Base-by-base conservation (phyloP, 2,113 vertebrate species). In the Centropristis striata region DNA sequence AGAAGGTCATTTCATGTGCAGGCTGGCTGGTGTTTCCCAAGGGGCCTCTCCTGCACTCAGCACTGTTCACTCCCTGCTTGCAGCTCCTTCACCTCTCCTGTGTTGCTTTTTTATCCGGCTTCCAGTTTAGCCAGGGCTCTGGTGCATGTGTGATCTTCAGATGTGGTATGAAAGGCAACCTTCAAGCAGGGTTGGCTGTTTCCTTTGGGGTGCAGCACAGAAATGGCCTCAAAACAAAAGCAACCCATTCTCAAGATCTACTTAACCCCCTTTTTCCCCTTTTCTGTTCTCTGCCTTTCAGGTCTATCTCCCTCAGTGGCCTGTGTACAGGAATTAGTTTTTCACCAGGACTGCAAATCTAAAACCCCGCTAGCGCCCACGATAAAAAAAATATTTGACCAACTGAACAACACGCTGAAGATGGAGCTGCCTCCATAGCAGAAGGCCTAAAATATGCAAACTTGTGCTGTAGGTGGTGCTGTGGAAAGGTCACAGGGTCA, bases 1-100 rank as follows among this genome's bases (percentile, higher is more conserved):
- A 49, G 70, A 90, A 90, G 87, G 90, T 90, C 87, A 61, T 83
- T 69, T 69, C 15, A 3, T 71, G 66, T 66, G 60, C 80, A 80
- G 28, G 28, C 74, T 58, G 53, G 32, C 76, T 57, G 42, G 75
- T 57, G 70, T 86, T 84, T 75, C 71, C 75, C 75, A 50, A 37
- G 44, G 73, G 86, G 57, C 41, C 66, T 25, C 21, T n/a, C 12
- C 60, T 28, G 37, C 53, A 27, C 68, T 64, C 54, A 47, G 28
- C 27, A 10, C 42, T 4, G 49, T 21, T 61, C 39, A 25, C 9
- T 58, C 53, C 41, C 42, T 44, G 66, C 78, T 71, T 78, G 78
- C 65, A 59, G 49, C 65, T 49, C 37, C 51, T 53, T 37, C 4
- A 9, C 49, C 37, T 46, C 59, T 73, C 39, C 37, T 36, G 28